Evolutionary conservation across 2,888 invertebrate species (phyloP), one percentile per base, ranked within the genome.

Genomic region (Spisula subtruncata): DNA sequence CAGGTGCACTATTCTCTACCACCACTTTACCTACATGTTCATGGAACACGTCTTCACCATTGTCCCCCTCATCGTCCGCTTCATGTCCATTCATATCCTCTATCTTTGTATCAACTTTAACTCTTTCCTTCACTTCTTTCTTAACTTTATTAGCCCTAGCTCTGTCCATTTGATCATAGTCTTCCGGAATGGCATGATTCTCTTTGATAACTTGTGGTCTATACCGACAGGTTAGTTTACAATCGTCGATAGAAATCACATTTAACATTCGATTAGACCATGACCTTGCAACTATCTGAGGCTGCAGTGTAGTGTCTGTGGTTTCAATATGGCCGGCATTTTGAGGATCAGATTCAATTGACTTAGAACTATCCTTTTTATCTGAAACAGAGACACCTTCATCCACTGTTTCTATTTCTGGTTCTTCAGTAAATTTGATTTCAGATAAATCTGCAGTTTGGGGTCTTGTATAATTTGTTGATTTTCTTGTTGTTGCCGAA

Each of bases 221-320:
- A 84, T 94, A 94, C 46, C 94, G 87, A 85, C 93, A 92, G 18
- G 92, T 89, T 60, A 94, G 88, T 88, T 94, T 95, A 86, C 95
- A 95, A 89, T 95, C 95, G 85, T 95, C 95, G n/a, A 95, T 94
- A 16, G 95, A 94, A 20, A 95, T 93, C 0, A 95, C 93, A 89
- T 95, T 94, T 8, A 95, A 85, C 87, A 95, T 93, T 86, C 88
- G 89, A 85, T 95, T 95, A 46, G 95, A 95, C 75, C 87, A 92
- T 66, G 94, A 95, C 29, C 94, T 87, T 46, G 92, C 90, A 0
- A 92, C 89, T 35, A 95, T 91, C 81, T 91, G 88, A 35, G 89
- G 92, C 75, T 92, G 90, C 81, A 92, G 41, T 25, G 8, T 60
- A 48, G 85, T 60, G 25, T 90, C 86, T 25, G 54, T n/a, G n/a